phyloP scores from a whole-genome alignment of 1,140 invertebrate genomes.

The Coptotermes formosanus region DNA sequence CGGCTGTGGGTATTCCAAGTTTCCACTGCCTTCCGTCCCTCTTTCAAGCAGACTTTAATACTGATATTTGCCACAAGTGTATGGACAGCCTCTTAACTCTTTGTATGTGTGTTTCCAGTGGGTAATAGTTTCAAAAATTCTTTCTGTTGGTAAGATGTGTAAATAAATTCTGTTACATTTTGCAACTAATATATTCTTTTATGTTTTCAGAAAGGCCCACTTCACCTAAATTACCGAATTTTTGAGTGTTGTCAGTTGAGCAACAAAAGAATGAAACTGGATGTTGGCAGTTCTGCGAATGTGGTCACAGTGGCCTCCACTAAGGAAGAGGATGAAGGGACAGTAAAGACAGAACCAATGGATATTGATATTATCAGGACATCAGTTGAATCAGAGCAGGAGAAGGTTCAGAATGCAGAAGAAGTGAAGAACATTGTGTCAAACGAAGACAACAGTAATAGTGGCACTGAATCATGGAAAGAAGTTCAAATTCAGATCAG shows the following conservation, averaged over 20 bases:
- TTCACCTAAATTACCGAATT: constrained; percentile 61
- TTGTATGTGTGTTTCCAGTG: no score
- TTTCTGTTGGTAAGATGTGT: no score
- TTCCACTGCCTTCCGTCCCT: no score
- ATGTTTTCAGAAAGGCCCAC: constrained; percentile 55
- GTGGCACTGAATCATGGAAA: constrained; percentile 50
- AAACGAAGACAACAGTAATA: constrained; percentile 46
- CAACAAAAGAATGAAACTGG: constrained; percentile 51
- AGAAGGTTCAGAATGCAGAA: not conserved
- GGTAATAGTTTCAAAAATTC: no score
- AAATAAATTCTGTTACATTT: not conserved
- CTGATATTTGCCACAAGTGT: no score
- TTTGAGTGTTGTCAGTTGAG: constrained; percentile 51
- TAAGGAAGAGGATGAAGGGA: not conserved
- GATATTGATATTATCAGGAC: not conserved
- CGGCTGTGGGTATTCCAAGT: no score
- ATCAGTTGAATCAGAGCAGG: not conserved
- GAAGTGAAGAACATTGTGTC: not conserved
- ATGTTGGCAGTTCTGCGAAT: constrained; percentile 21
- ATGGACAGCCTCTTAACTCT: no score
- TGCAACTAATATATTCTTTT: not conserved
- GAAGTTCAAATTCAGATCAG: constrained; percentile 69
- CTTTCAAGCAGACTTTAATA: no score
- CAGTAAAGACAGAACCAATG: not conserved
- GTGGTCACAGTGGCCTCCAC: not conserved